These are phyloP conservation scores for Cyclopterus lumpus DNA, from an alignment of 2,797 vertebrate species.

Conservation along the genomic window DNA sequence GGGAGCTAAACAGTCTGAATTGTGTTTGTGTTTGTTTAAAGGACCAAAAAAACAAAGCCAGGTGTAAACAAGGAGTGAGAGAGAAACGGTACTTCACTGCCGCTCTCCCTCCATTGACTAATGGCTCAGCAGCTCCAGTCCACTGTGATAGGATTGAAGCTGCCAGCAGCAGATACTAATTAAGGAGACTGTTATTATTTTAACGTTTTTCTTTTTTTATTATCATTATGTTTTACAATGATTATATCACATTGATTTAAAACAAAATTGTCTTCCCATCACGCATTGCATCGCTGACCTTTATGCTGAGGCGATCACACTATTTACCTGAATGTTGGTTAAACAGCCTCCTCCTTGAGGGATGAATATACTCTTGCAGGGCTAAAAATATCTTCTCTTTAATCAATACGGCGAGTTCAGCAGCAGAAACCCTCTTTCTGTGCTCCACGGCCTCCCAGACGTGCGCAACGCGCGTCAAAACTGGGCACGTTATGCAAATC, in stretches of 20 bases:
- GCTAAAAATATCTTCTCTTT: constrained; percentile 12
- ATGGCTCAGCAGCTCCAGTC: constrained; percentile 36
- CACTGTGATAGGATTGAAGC: constrained; percentile 19
- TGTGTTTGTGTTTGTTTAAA: neutral
- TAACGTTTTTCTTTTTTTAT: constrained; percentile 28
- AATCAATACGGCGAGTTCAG: constrained; percentile 12
- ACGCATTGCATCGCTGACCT: neutral
- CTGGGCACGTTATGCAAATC: constrained; percentile 36
- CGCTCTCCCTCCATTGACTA: constrained; percentile 14
- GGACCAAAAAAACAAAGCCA: neutral
- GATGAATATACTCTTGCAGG: constrained; percentile 1
- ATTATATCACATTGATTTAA: neutral
- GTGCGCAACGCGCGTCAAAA: constrained; percentile 13
- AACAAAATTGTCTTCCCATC: neutral
- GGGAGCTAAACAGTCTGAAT: neutral
- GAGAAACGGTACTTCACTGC: constrained; percentile 16
- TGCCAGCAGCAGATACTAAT: constrained; percentile 26
- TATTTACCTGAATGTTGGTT: neutral
- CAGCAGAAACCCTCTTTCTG: constrained; percentile 19
- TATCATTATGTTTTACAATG: neutral
- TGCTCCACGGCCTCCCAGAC: constrained; percentile 18
- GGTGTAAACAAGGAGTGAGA: neutral
- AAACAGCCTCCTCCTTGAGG: neutral
- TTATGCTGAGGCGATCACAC: constrained; percentile 2
- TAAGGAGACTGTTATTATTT: constrained; percentile 27